phyloP scores from a whole-genome alignment of 2,888 invertebrate genomes.

The Sepioteuthis lessoniana region DNA sequence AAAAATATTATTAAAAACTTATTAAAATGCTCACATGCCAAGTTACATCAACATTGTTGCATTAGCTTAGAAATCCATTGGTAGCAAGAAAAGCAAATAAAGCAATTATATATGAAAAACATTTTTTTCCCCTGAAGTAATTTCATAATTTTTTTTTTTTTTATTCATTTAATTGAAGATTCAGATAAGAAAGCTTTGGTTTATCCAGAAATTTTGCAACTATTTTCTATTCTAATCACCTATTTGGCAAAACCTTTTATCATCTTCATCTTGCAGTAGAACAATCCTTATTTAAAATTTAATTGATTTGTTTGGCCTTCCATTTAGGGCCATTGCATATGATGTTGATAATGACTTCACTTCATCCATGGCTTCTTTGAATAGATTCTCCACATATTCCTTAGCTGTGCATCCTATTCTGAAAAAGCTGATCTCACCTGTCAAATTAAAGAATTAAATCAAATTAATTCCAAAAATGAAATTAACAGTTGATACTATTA shows the following conservation, averaged over 20 bases:
- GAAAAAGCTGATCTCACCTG: constrained; percentile 61
- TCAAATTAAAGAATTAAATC: constrained; percentile 44
- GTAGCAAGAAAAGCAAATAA: too few relatives aligned
- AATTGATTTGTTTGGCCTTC: neutral
- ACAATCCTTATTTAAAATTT: neutral
- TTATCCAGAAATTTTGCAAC: neutral
- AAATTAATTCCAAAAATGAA: neutral
- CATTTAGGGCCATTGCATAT: neutral
- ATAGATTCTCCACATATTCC: constrained; percentile 54
- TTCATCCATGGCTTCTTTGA: constrained; percentile 52
- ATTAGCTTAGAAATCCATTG: too few relatives aligned
- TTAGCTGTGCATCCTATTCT: constrained; percentile 62
- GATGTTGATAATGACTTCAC: neutral
- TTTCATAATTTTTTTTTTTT: neutral
- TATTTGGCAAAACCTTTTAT: neutral
- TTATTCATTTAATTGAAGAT: neutral
- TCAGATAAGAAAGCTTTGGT: neutral
- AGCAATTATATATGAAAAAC: too few relatives aligned
- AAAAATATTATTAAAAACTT: too few relatives aligned
- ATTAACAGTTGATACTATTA: too few relatives aligned
- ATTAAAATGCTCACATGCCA: too few relatives aligned
- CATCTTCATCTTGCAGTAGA: neutral
- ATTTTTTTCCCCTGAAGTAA: neutral
- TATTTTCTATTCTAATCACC: neutral
- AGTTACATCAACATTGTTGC: too few relatives aligned